These are phyloP conservation scores for Dysidea cf. avara DNA, from an alignment of 37 sponge, comb jelly and placozoan species.

Conservation along the genomic window DNA sequence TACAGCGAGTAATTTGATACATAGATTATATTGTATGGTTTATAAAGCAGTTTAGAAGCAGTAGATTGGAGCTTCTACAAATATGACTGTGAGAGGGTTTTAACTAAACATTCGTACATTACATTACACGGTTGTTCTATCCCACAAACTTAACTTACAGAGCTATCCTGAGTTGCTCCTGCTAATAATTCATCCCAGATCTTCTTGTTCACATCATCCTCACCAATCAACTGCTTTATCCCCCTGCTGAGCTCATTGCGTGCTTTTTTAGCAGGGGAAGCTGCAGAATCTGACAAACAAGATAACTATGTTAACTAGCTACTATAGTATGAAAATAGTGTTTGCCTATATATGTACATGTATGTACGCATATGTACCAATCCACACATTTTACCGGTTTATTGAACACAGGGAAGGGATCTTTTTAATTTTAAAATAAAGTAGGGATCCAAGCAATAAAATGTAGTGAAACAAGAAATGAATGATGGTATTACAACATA, in stretches of 20 bases:
- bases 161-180: not conserved
- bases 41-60: too few species aligned
- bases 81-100: not conserved
- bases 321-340: not conserved
- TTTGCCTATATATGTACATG: not conserved
- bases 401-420: not conserved
- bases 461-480: too few species aligned
- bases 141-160: conserved; percentile 14
- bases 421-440: too few species aligned
- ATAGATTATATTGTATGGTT: too few species aligned
- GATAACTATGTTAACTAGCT: not conserved
- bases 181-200: conserved; percentile 63
- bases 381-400: not conserved
- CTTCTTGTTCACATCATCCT: conserved; percentile 67
- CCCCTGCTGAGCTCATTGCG: conserved; percentile 58
- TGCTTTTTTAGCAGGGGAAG: too few species aligned
- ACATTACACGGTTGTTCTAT: too few species aligned
- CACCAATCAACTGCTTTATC: conserved; percentile 48
- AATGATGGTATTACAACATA: too few species aligned
- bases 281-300: not conserved
- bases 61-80: too few species aligned
- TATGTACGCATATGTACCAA: not conserved
- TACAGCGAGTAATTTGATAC: too few species aligned
- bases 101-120: not conserved
- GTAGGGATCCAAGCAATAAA: too few species aligned